Evolutionary conservation across 2,113 vertebrate species (phyloP), one percentile per base, ranked within the genome.

Genomic region (Protobothrops flavoviridis): DNA sequence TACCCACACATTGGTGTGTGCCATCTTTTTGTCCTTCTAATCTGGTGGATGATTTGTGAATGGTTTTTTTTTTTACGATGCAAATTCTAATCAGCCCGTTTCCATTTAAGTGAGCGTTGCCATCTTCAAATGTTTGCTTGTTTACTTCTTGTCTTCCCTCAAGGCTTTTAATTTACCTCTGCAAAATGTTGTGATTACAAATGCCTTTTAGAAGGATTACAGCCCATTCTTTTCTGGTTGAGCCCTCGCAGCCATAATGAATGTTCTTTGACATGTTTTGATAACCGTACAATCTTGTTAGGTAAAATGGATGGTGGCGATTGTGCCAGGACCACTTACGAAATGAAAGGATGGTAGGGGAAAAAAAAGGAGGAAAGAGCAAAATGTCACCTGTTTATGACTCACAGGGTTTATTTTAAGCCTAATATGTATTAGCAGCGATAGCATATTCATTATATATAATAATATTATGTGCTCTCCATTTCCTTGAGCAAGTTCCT

Each of bases 221-320:
- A 48, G 85, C 24, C 11, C n/a, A 24, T 95, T 95, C 89, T 93
- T 53, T 92, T 93, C 39, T 8, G 94, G 88, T 39, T 93, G 93
- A 90, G 64, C 93, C 93, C 92, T 90, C 92, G 50, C 23, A 90
- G n/a, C 12, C 29, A 0, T 93, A 94, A 94, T 93, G 92, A 96
- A 95, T 95, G 50, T 91, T 92, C 53, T 52, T 95, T 95, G 93
- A 94, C 86, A 93, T 91, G 85, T 94, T 95, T 95, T 91, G 85
- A 94, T 95, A 48, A 95, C 95, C 87, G 64, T 91, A 24, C 43
- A 91, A 3, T 94, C 87, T 92, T 64, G 90, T 94, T 90, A 92
- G 56, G 86, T 87, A 50, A 95, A 89, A 69, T 93, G 91, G 45
- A 26, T 93, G 94, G 91, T 94, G 95, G 94, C 91, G 90, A 93